These are phyloP conservation scores for Epirrita christyi DNA, from an alignment of 2,888 invertebrate species.

Conservation along the genomic window DNA sequence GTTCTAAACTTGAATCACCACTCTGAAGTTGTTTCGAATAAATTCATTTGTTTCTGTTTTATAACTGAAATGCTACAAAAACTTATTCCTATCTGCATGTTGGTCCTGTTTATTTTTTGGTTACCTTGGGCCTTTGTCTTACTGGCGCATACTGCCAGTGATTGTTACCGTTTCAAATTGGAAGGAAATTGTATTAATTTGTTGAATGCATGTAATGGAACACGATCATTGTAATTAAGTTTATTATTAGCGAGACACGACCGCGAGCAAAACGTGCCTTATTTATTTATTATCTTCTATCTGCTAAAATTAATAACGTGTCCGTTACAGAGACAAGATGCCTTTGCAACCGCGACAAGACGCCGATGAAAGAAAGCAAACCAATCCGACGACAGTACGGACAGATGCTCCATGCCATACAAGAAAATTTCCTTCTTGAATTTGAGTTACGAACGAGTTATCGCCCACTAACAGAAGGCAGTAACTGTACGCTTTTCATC, in stretches of 20 bases:
- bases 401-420: too few species aligned
- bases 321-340: too few species aligned
- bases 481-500: too few species aligned
- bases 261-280: background rate
- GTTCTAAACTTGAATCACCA: conserved; percentile 3
- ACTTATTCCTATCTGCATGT: background rate
- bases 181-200: conserved; percentile 9
- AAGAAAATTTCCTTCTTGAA: too few species aligned
- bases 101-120: background rate
- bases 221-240: conserved; percentile 5
- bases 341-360: too few species aligned
- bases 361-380: too few species aligned
- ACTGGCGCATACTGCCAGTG: conserved; percentile 3
- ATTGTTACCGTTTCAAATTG: conserved; percentile 15
- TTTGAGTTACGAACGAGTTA: too few species aligned
- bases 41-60: background rate
- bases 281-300: conserved; percentile 8
- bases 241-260: conserved; percentile 11
- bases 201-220: background rate
- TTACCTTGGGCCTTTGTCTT: conserved; percentile 1
- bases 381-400: too few species aligned
- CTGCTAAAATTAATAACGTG: too few species aligned
- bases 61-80: background rate
- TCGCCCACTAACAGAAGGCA: too few species aligned
- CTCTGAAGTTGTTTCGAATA: too few species aligned